phyloP scores from a whole-genome alignment of 2,113 vertebrate species.

The Mormyrus iriodes region DNA sequence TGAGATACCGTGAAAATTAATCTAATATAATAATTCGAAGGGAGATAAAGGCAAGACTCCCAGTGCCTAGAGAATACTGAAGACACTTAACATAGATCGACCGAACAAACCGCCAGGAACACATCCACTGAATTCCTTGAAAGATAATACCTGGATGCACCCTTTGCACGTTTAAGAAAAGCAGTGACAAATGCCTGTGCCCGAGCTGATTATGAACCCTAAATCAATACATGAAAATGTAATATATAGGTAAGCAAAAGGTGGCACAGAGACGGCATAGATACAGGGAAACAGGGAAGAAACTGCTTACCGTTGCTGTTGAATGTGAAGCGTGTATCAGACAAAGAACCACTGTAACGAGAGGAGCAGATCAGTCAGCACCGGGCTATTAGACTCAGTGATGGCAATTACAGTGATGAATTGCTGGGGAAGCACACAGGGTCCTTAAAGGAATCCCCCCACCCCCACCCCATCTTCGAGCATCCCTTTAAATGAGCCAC shows the following conservation, averaged over 20 bases:
- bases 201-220: background rate
- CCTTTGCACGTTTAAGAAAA: background rate
- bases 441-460: slow-evolving; percentile 16
- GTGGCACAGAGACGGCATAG: background rate
- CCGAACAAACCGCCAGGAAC: background rate
- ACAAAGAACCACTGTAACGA: slow-evolving; percentile 74
- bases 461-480: background rate
- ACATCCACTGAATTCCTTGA: background rate
- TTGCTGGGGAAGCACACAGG: slow-evolving; percentile 17
- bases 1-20: background rate
- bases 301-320: slow-evolving; percentile 68
- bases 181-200: background rate
- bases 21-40: too few relatives aligned
- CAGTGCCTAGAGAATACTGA: background rate
- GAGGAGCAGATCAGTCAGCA: slow-evolving; percentile 29
- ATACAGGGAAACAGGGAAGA: background rate
- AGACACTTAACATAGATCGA: background rate
- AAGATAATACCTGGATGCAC: background rate
- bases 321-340: slow-evolving; percentile 72
- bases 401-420: slow-evolving; percentile 35
- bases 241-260: background rate
- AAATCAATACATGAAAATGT: background rate
- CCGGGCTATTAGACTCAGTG: background rate
- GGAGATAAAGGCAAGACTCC: background rate
- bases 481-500: background rate